Conservation (phyloP, 2,797 vertebrate genomes). For the Megalops cyprinoides region DNA sequence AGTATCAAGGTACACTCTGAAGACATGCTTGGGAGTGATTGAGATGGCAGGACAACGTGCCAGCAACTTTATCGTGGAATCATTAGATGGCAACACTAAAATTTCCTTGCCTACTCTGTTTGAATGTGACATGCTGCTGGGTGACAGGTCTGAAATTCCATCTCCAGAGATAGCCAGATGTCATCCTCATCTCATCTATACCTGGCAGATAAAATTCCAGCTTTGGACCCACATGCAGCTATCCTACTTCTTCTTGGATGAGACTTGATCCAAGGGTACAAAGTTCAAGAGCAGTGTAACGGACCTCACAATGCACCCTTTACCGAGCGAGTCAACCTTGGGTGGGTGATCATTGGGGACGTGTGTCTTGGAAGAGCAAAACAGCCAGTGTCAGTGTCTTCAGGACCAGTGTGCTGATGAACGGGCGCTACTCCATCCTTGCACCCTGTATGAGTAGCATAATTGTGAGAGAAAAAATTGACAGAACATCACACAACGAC, state of each 20-base stretch:
- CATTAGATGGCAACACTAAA: background rate
- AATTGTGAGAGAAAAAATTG: background rate
- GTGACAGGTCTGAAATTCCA: constrained; percentile 40
- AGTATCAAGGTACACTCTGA: constrained; percentile 3
- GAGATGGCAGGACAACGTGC: background rate
- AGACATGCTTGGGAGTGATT: constrained; percentile 16
- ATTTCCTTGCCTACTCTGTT: constrained; percentile 28
- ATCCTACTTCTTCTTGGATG: constrained; percentile 28
- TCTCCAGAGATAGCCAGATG: constrained; percentile 7
- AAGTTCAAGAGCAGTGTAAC: constrained; percentile 5
- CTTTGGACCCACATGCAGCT: background rate
- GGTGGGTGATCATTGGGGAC: constrained; percentile 32
- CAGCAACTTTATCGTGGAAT: constrained; percentile 13
- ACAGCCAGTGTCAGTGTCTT: too few relatives aligned
- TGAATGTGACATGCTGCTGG: constrained; percentile 32
- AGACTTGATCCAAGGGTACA: background rate
- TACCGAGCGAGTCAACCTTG: constrained; percentile 14
- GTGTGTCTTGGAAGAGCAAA: constrained; percentile 32
- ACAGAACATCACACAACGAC: background rate
- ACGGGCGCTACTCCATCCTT: background rate
- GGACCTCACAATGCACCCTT: background rate
- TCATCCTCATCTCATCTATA: background rate
- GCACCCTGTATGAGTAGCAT: background rate
- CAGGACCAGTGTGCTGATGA: background rate
- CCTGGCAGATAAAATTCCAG: constrained; percentile 27